These are phyloP conservation scores for Zeugodacus cucurbitae DNA, from an alignment of 1,140 invertebrate species.

Conservation along the genomic window DNA sequence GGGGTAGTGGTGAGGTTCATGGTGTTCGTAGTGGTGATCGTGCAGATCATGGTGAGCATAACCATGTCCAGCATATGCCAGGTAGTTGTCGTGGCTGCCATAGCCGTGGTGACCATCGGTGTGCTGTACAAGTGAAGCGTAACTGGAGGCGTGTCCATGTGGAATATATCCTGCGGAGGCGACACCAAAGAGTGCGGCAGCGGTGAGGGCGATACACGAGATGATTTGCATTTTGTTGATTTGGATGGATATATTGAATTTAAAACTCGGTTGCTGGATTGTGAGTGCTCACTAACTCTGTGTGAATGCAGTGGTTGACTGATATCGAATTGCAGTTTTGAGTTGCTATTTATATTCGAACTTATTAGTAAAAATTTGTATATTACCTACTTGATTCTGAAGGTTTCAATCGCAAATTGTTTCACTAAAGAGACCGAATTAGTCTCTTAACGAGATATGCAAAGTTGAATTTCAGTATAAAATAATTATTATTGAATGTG, in stretches of 20 bases:
- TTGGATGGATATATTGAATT: not conserved
- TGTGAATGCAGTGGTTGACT: not conserved
- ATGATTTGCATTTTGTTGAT: not conserved
- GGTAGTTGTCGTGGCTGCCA: not conserved
- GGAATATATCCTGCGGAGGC: not conserved
- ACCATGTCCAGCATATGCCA: not conserved
- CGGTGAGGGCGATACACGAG: not conserved
- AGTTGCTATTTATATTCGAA: not conserved
- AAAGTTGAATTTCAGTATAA: too few species aligned
- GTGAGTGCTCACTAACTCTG: not conserved
- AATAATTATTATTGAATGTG: too few species aligned
- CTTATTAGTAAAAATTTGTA: too few species aligned
- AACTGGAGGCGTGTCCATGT: not conserved
- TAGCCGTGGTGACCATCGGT: slow-evolving; percentile 62
- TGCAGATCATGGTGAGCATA: not conserved
- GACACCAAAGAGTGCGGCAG: not conserved
- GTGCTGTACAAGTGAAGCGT: not conserved
- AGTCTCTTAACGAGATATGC: too few species aligned
- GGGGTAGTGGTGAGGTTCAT: slow-evolving; percentile 67
- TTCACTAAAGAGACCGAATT: too few species aligned
- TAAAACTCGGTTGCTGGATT: not conserved
- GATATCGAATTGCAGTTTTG: not conserved
- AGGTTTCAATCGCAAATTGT: too few species aligned
- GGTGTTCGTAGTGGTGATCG: slow-evolving; percentile 47
- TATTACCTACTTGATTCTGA: too few species aligned